phyloP scores from a whole-genome alignment of 2,888 invertebrate genomes.

The Ochlodes sylvanus region DNA sequence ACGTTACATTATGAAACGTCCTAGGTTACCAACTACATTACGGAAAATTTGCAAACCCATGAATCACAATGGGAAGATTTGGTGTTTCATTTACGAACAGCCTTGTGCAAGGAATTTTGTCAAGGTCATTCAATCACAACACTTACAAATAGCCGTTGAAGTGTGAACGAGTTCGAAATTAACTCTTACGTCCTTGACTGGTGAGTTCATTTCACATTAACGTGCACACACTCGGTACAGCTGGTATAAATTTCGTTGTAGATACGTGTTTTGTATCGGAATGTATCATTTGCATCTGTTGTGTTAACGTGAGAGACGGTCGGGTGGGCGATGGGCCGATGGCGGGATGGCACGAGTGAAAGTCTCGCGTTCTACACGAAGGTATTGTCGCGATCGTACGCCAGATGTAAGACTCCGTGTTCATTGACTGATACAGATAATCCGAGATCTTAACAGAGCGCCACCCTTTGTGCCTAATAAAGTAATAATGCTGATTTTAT shows the following conservation, averaged over 20 bases:
- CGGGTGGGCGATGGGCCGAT: no score
- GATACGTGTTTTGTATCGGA: conserved; percentile 12
- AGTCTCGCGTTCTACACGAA: conserved; percentile 6
- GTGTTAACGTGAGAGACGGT: not conserved
- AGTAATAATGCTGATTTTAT: no score
- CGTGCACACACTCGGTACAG: not conserved
- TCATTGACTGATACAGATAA: not conserved
- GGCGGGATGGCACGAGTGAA: conserved; percentile 6
- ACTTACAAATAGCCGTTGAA: conserved; percentile 16
- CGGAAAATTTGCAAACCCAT: conserved; percentile 20
- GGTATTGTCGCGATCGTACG: conserved; percentile 1
- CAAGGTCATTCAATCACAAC: conserved; percentile 22
- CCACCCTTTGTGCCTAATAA: not conserved
- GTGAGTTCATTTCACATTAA: not conserved
- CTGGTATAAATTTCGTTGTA: conserved; percentile 10
- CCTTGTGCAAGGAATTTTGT: conserved; percentile 16
- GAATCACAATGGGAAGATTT: conserved; percentile 25
- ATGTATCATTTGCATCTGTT: conserved; percentile 13
- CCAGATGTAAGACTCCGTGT: not conserved
- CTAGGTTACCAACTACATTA: not conserved
- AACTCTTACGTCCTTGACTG: not conserved
- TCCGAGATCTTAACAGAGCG: not conserved
- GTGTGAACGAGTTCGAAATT: not conserved
- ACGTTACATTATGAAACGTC: not conserved
- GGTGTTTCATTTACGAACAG: conserved; percentile 11